phyloP scores from a whole-genome alignment of 2,113 vertebrate species.

The Gadus chalcogrammus region DNA sequence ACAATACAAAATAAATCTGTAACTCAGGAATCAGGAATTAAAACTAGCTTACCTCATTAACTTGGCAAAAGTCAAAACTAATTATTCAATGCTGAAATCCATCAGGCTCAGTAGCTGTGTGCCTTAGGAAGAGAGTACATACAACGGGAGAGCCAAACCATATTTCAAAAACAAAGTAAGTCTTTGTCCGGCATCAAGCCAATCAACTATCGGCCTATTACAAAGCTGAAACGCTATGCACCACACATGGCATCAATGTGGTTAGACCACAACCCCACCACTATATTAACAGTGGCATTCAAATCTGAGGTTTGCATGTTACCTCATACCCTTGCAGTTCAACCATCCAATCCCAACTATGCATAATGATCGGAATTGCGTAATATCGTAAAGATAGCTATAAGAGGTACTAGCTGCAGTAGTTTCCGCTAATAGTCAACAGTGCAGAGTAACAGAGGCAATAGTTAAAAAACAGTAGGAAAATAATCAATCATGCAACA shows the following conservation, averaged over 20 bases:
- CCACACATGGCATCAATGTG: slow-evolving; percentile 38
- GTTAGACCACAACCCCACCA: slow-evolving; percentile 56
- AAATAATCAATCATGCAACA: background rate
- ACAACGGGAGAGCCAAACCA: too few species aligned
- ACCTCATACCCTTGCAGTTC: slow-evolving; percentile 43
- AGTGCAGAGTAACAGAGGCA: background rate
- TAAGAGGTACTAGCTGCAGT: slow-evolving; percentile 3
- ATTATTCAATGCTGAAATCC: too few species aligned
- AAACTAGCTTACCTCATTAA: too few species aligned
- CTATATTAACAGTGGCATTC: slow-evolving; percentile 46
- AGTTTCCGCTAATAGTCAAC: background rate
- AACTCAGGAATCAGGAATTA: too few species aligned
- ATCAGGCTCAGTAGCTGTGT: too few species aligned
- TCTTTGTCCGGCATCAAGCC: background rate
- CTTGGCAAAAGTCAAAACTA: too few species aligned
- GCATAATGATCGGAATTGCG: slow-evolving; percentile 37
- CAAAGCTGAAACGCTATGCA: slow-evolving; percentile 31
- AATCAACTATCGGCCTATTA: background rate
- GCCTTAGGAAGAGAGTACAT: too few species aligned
- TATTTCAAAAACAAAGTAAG: too few species aligned
- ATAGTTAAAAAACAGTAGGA: background rate
- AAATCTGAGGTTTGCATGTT: slow-evolving; percentile 47
- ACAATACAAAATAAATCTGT: too few species aligned
- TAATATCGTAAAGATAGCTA: slow-evolving; percentile 33
- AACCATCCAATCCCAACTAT: slow-evolving; percentile 39